Percentiles rank a stretch among this genome's conserved stretches.
These are phyloP conservation scores for Leuciscus idus DNA, from an alignment of 2,113 vertebrate species.

Conservation along the genomic window DNA sequence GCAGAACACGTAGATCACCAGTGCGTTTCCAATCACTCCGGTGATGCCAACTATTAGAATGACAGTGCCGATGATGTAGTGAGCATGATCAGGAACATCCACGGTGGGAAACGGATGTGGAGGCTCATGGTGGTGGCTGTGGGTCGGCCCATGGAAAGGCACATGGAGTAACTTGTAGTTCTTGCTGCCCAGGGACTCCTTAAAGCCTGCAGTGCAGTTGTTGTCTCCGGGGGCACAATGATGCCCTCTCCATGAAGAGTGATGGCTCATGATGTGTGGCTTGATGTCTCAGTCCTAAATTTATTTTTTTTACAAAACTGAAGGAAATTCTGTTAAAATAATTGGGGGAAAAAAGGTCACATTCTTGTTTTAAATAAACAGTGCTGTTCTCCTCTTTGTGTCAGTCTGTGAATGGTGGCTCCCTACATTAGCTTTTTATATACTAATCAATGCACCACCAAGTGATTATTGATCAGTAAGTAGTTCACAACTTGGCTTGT, in stretches of 20 bases:
- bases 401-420: conserved; percentile 8
- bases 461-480: conserved; percentile 46
- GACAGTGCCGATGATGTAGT: conserved; percentile 63
- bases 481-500: conserved; percentile 15
- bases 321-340: background rate
- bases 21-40: conserved; percentile 60
- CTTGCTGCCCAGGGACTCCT: conserved; percentile 17
- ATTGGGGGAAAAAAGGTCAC: background rate
- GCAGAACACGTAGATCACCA: conserved; percentile 66
- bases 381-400: background rate
- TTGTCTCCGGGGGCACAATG: conserved; percentile 43
- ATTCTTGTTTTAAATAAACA: background rate
- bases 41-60: conserved; percentile 63
- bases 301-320: background rate
- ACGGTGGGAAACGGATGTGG: conserved; percentile 50
- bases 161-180: conserved; percentile 39
- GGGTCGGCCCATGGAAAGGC: conserved; percentile 38
- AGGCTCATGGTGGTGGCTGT: conserved; percentile 7
- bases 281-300: background rate
- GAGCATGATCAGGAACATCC: conserved; percentile 63
- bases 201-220: conserved; percentile 54
- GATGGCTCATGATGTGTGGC: conserved; percentile 23
- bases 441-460: conserved; percentile 51
- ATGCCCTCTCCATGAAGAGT: conserved; percentile 42
- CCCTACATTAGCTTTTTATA: conserved; percentile 57